These are phyloP conservation scores for Ypsolopha sequella DNA, from an alignment of 2,888 invertebrate species.

Conservation along the genomic window DNA sequence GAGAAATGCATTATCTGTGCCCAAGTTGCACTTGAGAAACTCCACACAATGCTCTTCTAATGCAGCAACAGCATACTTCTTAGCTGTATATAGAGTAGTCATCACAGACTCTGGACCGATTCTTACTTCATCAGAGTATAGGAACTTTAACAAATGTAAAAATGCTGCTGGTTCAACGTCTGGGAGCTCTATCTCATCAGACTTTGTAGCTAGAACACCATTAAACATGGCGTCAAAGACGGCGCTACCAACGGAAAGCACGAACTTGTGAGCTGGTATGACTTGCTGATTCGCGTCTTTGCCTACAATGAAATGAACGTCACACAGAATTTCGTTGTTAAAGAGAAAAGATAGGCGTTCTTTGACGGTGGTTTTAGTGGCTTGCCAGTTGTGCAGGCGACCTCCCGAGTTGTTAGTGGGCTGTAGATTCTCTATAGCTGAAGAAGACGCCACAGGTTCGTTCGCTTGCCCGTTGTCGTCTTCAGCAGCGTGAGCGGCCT, in stretches of 20 bases:
- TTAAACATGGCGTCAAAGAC: constrained; percentile 92
- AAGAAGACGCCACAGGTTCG: constrained; percentile 37
- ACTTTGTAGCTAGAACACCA: constrained; percentile 77
- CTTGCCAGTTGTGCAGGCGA: constrained; percentile 76
- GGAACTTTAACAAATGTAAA: constrained; percentile 77
- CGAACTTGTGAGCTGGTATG: constrained; percentile 85
- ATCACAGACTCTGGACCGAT: constrained; percentile 89
- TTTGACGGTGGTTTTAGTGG: constrained; percentile 80
- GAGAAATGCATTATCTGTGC: constrained; percentile 87
- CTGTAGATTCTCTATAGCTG: constrained; percentile 47
- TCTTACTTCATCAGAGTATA: constrained; percentile 86
- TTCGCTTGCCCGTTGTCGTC: constrained; percentile 38
- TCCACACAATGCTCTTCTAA: constrained; percentile 87
- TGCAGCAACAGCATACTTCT: constrained; percentile 88
- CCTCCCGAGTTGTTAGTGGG: constrained; percentile 55
- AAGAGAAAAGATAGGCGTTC: constrained; percentile 77
- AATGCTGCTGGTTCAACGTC: constrained; percentile 89
- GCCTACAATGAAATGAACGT: constrained; percentile 85
- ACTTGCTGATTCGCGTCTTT: constrained; percentile 75
- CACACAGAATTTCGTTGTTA: constrained; percentile 66
- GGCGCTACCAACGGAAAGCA: constrained; percentile 84
- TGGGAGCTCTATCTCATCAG: constrained; percentile 81
- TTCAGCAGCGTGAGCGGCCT: constrained; percentile 31
- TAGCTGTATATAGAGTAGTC: constrained; percentile 88
- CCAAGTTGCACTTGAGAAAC: constrained; percentile 79